Base-by-base conservation (phyloP, 2,888 invertebrate genomes). In the Magallana nippona region DNA sequence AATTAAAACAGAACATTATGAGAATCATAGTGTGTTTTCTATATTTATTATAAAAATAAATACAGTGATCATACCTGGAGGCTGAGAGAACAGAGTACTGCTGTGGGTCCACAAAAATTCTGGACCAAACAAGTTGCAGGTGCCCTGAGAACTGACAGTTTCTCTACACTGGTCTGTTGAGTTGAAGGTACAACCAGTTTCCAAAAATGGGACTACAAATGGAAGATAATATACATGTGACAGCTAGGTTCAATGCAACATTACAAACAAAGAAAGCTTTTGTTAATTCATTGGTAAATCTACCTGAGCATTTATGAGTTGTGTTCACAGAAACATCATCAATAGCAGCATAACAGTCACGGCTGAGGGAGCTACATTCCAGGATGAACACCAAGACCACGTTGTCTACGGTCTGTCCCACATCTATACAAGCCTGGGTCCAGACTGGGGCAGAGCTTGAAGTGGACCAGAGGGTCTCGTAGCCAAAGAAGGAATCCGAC, bases 361-460 rank as follows among this genome's bases (percentile, higher is more conserved):
- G 13, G 19, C 57, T 55, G 55, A 57, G 19, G 10, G 58, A 10
- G 10, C 79, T 62, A 62, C 17, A 57, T 32, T 58, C 78, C 55
- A 79, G 78, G n/a, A 79, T 19, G 62, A 79, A 83, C 1, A 83
- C 79, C 15, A 83, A 2, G 17, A 57, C 57, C 10, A 83, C 56
- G 8, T 79, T 57, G 15, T 57, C 60, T n/a, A 79, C 10, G 27
- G 55, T 79, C 15, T 22, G 55, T 79, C 79, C 79, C 10, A 27
- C 10, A 0, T 19, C 19, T 79, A 79, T 0, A 15, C 22, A 55
- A 17, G 55, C 71, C 10, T 11, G 71, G 32, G 71, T 71, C 71
- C 71, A 71, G 10, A 71, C 15, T 17, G 71, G 32, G 32, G 32
- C 32, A 32, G 27, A 8, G 71, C 32, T 71, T 1, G 32, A 2